These are phyloP conservation scores for Tetropium fuscum DNA, from an alignment of 2,888 invertebrate species.

Conservation along the genomic window DNA sequence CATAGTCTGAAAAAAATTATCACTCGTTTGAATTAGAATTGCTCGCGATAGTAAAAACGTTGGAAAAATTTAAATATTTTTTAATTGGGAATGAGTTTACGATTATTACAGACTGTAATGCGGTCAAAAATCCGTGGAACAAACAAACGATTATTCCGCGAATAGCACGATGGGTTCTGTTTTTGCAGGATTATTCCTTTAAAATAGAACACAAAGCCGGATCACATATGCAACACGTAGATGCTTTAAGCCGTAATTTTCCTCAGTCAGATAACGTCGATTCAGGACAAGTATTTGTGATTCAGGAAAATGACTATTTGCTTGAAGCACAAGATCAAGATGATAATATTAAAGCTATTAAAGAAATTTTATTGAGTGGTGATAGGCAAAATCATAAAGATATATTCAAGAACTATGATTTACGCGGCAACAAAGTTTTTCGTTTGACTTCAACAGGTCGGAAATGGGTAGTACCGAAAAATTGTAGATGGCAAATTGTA, in stretches of 20 bases:
- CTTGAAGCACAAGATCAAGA: conserved; percentile 36
- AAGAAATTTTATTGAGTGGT: conserved; percentile 32
- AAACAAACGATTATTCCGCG: conserved; percentile 20
- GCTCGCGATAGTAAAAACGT: conserved; percentile 24
- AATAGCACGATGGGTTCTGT: conserved; percentile 36
- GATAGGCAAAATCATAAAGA: conserved; percentile 30
- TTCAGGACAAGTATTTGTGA: conserved; percentile 15
- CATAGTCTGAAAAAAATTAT: conserved; percentile 22
- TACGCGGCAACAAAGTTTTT: no score
- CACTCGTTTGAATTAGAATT: conserved; percentile 33
- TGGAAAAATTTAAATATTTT: conserved; percentile 30
- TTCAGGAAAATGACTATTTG: conserved; percentile 35
- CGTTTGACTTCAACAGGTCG: no score
- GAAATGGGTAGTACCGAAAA: no score
- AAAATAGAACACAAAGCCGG: conserved; percentile 35
- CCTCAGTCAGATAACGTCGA: neutral
- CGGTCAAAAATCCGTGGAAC: conserved; percentile 6
- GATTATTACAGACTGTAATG: conserved; percentile 33
- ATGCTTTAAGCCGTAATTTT: conserved; percentile 50
- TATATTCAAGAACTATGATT: conserved; percentile 37
- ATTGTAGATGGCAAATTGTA: no score
- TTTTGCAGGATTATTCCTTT: conserved; percentile 36
- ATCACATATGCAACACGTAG: conserved; percentile 54
- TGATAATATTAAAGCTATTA: conserved; percentile 30
- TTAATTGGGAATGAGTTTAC: conserved; percentile 25